Base-by-base conservation (phyloP, 2,797 vertebrate genomes). In the Apogon hyalosoma region DNA sequence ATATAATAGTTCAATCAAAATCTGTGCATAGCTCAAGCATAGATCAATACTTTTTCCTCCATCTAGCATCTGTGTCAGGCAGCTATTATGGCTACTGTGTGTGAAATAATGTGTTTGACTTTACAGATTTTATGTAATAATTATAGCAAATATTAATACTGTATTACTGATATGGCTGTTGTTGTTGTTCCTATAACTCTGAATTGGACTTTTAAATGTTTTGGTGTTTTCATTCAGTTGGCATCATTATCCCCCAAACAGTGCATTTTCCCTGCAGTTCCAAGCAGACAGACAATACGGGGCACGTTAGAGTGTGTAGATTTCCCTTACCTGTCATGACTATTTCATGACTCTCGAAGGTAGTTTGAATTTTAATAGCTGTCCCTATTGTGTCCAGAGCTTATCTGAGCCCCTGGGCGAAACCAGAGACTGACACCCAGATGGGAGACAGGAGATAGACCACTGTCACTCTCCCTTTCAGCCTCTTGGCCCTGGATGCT, bases 381-480 rank as follows among this genome's bases (percentile, higher is more conserved):
- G 64, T 75, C 76, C 78, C 80, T 84, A 83, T 90, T 92, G 87
- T 92, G 88, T 84, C 69, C 52, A 3, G 58, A 77, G 82, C 82
- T 83, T 86, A 93, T 89, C 86, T 69, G 90, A 93, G 78, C 87
- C 82, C 49, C 60, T 42, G 77, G 70, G 77, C 11, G 92, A 89
- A 94, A 94, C 91, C 78, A 80, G 91, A 94, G 83, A 87, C 87
- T 87, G 90, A 91, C 88, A 92, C 88, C 82, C 89, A 93, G 89
- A 90, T 88, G 87, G 85, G 76, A 86, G 84, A 87, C 85, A 77
- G 81, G 64, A 87, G 85, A 87, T 79, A 90, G 81, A 82, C 68
- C 80, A 68, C 70, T 81, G 79, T 87, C 82, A 87, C 75, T 85
- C 89, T 88, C 64, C 58, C 75, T 89, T 84, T 90, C 82, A 82